These are phyloP conservation scores for Hemicordylus capensis DNA, from an alignment of 2,113 vertebrate species.

Conservation along the genomic window DNA sequence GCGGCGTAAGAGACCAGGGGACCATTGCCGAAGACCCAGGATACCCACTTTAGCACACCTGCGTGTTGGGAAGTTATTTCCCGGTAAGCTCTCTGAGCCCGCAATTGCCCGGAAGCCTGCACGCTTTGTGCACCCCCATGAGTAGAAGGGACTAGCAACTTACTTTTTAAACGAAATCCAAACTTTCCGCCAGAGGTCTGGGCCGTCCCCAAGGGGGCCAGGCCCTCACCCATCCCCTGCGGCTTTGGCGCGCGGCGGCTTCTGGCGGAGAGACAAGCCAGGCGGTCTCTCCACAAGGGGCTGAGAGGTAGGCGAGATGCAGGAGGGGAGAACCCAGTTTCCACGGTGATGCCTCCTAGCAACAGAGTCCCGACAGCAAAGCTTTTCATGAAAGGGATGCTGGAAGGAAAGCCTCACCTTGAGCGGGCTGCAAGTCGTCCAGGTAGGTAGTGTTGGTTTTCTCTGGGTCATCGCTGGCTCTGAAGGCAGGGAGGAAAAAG, in stretches of 20 bases:
- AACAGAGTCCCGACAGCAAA: background rate
- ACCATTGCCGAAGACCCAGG: too few relatives aligned
- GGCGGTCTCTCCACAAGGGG: background rate
- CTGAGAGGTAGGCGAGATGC: background rate
- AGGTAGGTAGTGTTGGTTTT: constrained; percentile 90
- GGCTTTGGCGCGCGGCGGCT: background rate
- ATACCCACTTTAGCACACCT: too few relatives aligned
- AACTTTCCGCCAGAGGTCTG: too few relatives aligned
- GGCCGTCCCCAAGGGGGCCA: too few relatives aligned
- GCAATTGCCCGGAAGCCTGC: too few relatives aligned
- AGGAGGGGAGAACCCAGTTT: background rate
- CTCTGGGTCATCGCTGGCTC: constrained; percentile 90
- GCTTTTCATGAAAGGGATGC: background rate
- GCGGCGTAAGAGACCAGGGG: too few relatives aligned
- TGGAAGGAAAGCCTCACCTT: constrained; percentile 78
- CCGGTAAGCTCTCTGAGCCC: too few relatives aligned
- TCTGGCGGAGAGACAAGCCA: background rate
- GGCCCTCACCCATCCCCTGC: too few relatives aligned
- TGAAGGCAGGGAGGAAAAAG: constrained; percentile 39
- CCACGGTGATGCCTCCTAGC: background rate
- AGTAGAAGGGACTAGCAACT: too few relatives aligned
- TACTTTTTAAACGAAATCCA: too few relatives aligned
- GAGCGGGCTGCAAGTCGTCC: constrained; percentile 88
- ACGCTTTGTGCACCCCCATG: too few relatives aligned
- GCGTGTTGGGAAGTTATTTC: too few relatives aligned